A percentile compares a stretch with the other conserved stretches of the same genome.
These are phyloP conservation scores for Columba janthina DNA, from an alignment of 2,113 vertebrate species.

Conservation along the genomic window DNA sequence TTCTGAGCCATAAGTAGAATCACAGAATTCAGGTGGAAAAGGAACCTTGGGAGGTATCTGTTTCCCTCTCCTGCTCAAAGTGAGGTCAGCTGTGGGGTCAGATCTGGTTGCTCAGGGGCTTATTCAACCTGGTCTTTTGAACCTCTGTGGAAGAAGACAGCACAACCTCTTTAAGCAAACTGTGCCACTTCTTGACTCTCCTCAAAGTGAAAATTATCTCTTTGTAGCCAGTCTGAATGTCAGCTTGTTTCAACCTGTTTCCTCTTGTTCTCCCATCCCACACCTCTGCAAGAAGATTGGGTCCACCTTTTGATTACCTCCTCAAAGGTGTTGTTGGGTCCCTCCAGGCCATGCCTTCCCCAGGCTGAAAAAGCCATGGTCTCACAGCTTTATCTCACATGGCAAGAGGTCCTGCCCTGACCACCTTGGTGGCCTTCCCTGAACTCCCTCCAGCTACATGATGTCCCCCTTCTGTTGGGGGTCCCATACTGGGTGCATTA, in stretches of 20 bases:
- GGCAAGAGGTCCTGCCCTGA: neutral
- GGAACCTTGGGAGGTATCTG: neutral
- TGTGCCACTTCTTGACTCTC: neutral
- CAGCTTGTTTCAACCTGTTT: neutral
- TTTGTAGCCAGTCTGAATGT: neutral
- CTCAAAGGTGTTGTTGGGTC: rapidly evolving
- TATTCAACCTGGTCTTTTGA: neutral
- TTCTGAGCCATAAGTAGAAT: neutral
- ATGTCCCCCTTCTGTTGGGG: neutral
- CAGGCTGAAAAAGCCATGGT: neutral
- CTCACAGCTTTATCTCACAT: neutral
- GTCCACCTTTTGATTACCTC: neutral
- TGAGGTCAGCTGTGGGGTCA: neutral
- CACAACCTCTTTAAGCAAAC: neutral
- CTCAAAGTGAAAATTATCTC: neutral
- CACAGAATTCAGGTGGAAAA: neutral
- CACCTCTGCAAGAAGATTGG: neutral
- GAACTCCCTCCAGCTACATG: neutral
- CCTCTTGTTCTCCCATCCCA: neutral
- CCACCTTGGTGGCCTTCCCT: neutral
- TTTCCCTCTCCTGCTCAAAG: neutral
- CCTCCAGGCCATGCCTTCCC: neutral
- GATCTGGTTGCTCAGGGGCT: neutral
- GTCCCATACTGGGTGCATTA: neutral
- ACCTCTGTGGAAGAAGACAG: neutral